These are phyloP conservation scores for Macrophya alboannulata DNA, from an alignment of 2,888 invertebrate species.

Conservation along the genomic window DNA sequence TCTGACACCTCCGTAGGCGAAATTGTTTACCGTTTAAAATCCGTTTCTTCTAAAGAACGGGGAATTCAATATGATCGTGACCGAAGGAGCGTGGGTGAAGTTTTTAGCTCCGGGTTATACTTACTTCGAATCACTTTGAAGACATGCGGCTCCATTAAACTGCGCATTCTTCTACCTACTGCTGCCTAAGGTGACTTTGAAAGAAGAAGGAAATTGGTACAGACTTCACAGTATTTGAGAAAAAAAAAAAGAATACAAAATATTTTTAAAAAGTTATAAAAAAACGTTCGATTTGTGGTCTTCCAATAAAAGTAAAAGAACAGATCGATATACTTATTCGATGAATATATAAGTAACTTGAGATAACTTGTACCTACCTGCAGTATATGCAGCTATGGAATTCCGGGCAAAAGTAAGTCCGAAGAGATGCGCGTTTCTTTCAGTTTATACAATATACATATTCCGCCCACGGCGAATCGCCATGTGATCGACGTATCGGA, in stretches of 20 bases:
- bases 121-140: constrained; percentile 16
- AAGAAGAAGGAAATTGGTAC: neutral
- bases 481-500: constrained; percentile 47
- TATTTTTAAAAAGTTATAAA: too few relatives aligned
- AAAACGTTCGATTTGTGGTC: too few relatives aligned
- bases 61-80: constrained; percentile 49
- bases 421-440: neutral
- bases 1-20: constrained; percentile 13
- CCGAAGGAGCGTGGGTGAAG: constrained; percentile 43
- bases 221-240: neutral
- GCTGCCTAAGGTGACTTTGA: constrained; percentile 1
- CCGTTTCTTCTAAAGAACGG: constrained; percentile 4
- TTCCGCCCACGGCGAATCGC: constrained; percentile 43
- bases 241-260: neutral
- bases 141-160: constrained; percentile 31
- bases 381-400: too few relatives aligned
- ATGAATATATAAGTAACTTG: neutral
- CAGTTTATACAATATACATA: constrained; percentile 22
- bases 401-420: neutral
- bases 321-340: too few relatives aligned
- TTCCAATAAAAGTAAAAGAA: too few relatives aligned
- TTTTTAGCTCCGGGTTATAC: constrained; percentile 26
- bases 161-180: constrained; percentile 9
- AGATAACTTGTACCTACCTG: too few relatives aligned
- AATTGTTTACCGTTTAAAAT: neutral